These are phyloP conservation scores for Drosophila sordidula DNA, from an alignment of 2,888 invertebrate genomes.

Conservation along the genomic window DNA sequence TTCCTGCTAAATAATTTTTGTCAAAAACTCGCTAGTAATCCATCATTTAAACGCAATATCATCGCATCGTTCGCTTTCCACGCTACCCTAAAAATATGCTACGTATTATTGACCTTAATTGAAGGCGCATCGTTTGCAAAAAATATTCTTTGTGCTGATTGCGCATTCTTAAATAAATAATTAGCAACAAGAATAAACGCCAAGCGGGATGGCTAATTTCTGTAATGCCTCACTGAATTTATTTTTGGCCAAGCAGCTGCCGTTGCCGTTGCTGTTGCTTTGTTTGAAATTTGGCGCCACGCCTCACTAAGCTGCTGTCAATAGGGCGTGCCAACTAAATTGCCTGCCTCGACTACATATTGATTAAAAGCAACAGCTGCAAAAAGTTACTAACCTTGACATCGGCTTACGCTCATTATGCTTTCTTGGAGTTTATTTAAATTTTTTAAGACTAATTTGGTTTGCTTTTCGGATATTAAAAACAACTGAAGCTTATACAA, in stretches of 20 bases:
- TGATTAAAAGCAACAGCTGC: slow-evolving; percentile 37
- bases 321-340: slow-evolving; percentile 34
- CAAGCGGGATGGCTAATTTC: slow-evolving; percentile 30
- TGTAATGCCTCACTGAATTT: slow-evolving; percentile 31
- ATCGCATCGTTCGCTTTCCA: not conserved
- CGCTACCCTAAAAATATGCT: slow-evolving; percentile 3
- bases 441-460: not conserved
- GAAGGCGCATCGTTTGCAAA: not conserved
- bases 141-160: slow-evolving; percentile 25
- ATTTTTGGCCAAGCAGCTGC: slow-evolving; percentile 9
- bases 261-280: slow-evolving; percentile 17
- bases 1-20: no score
- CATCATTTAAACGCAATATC: no score
- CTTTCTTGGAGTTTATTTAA: not conserved
- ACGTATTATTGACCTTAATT: slow-evolving; percentile 4
- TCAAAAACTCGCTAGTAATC: no score
- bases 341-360: slow-evolving; percentile 13
- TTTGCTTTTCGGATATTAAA: not conserved
- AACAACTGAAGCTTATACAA: not conserved
- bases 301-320: slow-evolving; percentile 29
- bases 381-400: slow-evolving; percentile 1
- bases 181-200: slow-evolving; percentile 41
- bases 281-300: slow-evolving; percentile 27
- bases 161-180: slow-evolving; percentile 43
- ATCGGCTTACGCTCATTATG: not conserved